Conservation (phyloP, 2,797 vertebrate species). For the Heterohyrax brucei region DNA sequence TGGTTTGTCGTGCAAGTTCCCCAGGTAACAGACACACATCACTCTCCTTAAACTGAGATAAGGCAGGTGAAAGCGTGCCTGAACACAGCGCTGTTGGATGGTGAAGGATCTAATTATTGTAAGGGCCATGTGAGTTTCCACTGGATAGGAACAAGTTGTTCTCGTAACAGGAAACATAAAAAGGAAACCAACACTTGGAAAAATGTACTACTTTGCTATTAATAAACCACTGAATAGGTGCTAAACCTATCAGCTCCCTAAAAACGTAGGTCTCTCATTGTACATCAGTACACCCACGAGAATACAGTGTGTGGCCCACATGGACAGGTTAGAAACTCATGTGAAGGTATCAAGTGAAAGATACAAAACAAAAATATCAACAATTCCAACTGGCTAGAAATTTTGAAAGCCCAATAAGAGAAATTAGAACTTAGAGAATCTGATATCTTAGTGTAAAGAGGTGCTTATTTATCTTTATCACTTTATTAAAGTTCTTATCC, state of each 20-base stretch:
- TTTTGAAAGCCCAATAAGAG: background rate
- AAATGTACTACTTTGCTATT: background rate
- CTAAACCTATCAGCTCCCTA: background rate
- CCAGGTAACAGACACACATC: background rate
- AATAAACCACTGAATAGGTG: background rate
- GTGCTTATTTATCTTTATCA: background rate
- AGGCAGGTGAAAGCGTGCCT: background rate
- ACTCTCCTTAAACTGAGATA: background rate
- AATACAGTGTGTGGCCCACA: background rate
- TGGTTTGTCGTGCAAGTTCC: background rate
- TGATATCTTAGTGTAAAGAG: background rate
- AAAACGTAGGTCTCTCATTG: background rate
- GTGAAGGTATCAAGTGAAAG: background rate
- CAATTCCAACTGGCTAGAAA: background rate
- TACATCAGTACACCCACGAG: background rate
- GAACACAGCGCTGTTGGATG: background rate
- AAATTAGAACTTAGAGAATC: background rate
- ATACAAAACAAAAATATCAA: background rate
- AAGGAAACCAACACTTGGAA: conserved; percentile 48
- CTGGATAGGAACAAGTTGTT: conserved; percentile 26
- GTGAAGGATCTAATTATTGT: background rate
- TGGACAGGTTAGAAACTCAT: background rate
- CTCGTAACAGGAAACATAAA: conserved; percentile 52
- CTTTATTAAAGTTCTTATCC: background rate
- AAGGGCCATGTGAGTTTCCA: conserved; percentile 59